Evolutionary conservation across 2,113 vertebrate genomes (phyloP).

Genomic region (Sinosuthora webbiana): DNA sequence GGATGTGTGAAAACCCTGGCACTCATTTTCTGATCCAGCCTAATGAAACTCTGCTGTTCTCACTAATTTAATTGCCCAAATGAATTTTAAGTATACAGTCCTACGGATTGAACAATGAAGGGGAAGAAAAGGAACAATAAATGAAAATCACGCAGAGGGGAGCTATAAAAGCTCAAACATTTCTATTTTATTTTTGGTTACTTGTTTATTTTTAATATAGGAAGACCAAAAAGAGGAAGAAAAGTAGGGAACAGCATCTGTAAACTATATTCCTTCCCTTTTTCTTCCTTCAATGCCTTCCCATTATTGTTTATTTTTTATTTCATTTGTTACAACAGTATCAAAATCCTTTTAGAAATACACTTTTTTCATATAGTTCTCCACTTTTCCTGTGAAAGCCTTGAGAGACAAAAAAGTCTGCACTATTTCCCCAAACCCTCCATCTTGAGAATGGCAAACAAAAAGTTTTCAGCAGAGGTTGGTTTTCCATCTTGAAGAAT

Average conservation of each 20-base stretch:
- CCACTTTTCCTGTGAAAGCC: not conserved
- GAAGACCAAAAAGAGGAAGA: constrained; percentile 56
- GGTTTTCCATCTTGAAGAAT: not conserved
- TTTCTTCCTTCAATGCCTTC: constrained; percentile 53
- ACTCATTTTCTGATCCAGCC: not conserved
- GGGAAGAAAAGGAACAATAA: not conserved
- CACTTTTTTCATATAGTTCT: not conserved
- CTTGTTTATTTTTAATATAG: constrained; percentile 69
- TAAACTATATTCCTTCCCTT: constrained; percentile 61
- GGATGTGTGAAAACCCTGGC: not conserved
- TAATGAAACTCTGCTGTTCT: constrained; percentile 7
- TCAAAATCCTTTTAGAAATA: constrained; percentile 37
- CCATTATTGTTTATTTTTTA: constrained; percentile 41
- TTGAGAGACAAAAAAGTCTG: not conserved
- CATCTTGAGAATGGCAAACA: not conserved
- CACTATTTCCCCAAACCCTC: not conserved
- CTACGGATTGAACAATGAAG: not conserved
- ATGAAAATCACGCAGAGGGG: not conserved
- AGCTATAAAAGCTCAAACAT: constrained; percentile 38
- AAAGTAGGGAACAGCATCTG: constrained; percentile 68
- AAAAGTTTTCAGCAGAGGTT: not conserved
- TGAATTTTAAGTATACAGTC: not conserved
- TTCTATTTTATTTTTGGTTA: constrained; percentile 55
- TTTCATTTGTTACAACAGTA: not conserved
- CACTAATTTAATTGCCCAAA: not conserved